Percentiles rank a stretch among this genome's conserved stretches.
Conservation (phyloP, 2,797 vertebrate species). For the Antennarius maculatus region DNA sequence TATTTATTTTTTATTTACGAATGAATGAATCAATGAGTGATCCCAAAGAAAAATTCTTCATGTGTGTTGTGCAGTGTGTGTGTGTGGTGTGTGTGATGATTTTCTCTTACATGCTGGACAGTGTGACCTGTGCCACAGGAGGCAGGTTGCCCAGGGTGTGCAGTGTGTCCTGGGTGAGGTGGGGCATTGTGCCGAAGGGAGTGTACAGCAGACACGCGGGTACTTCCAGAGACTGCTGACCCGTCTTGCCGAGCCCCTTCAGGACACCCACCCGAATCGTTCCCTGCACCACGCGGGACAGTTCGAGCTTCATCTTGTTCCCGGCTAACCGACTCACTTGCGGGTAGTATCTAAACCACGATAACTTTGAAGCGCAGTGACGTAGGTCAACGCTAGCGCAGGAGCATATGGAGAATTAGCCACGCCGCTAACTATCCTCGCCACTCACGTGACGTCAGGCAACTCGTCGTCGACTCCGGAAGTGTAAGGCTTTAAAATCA, state of each 20-base stretch:
- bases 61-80: not conserved
- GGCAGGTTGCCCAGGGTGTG: constrained; percentile 82
- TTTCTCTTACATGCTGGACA: constrained; percentile 87
- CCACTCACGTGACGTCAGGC: constrained; percentile 13
- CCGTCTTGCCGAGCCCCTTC: constrained; percentile 80
- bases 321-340: constrained; percentile 21
- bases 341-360: not conserved
- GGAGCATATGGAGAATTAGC: constrained; percentile 39
- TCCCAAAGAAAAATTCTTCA: no score
- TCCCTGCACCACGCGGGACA: constrained; percentile 82
- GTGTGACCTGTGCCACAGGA: constrained; percentile 85
- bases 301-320: constrained; percentile 83
- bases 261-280: constrained; percentile 86
- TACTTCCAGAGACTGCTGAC: constrained; percentile 80
- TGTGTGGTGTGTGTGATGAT: not conserved
- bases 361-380: not conserved
- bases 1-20: not conserved
- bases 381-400: not conserved
- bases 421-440: constrained; percentile 37
- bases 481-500: not conserved
- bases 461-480: not conserved
- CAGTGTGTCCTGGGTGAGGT: constrained; percentile 90
- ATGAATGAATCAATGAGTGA: no score
- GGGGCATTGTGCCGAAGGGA: constrained; percentile 88
- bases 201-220: constrained; percentile 93